Evolutionary conservation across 2,888 invertebrate species (phyloP), one percentile per base, ranked within the genome.

Genomic region (Euzetes globulus): DNA sequence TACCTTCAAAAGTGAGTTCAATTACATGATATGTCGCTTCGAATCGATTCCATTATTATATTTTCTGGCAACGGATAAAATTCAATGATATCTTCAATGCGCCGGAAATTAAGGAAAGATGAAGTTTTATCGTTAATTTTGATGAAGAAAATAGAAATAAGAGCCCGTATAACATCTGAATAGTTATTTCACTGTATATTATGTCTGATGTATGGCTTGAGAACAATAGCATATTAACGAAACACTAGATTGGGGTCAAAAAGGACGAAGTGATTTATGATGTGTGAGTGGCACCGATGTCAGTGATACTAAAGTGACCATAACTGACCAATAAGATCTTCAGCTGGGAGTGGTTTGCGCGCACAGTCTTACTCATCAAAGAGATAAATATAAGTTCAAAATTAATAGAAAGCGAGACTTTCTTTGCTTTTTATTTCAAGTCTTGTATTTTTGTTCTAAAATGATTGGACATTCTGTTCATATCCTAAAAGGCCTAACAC

Each of bases 191-290:
- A 13, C 13, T 27, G 58, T 58, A 58, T 65, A 65, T 65, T 37
- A 37, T 65, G 63, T 65, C 37, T 65, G 37, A 65, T 65, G 33
- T 70, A 70, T 70, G 47, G 70, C 41, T 55, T 70, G 41, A 45
- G 47, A 70, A 70, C 27, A 47, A 70, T 11, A 41, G 70, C 70
- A 70, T 70, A 70, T 70, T 70, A 15, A 37, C n/a, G 33, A 47
- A 70, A 47, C 33, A 70, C 19, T 47, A 27, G 15, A 70, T 70
- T 70, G 45, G 47, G 70, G 70, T 70, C 70, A 70, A 47, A 70
- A 47, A 70, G 70, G 70, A 70, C 45, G 17, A 47, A 70, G 70
- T 70, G 70, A 70, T 70, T 45, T 70, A 70, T 70, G 70, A 70
- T 47, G 70, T 70, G 70, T 70, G 45, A 70, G 70, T 70, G 41